These are phyloP conservation scores for Rhinophrynus dorsalis DNA, from an alignment of 2,797 vertebrate genomes.

Conservation along the genomic window DNA sequence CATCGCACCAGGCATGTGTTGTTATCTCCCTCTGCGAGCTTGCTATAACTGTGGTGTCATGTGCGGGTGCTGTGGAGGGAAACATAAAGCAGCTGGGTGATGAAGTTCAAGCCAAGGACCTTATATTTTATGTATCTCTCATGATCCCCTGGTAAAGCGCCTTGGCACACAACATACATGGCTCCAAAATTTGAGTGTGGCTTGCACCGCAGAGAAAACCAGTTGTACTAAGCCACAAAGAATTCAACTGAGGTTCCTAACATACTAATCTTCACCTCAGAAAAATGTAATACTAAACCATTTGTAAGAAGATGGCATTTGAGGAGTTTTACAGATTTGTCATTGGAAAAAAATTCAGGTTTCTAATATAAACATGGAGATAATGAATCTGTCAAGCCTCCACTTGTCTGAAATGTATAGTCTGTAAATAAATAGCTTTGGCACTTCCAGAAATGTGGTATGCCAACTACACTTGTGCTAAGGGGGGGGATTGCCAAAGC, in stretches of 20 bases:
- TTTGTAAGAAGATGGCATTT: constrained; percentile 71
- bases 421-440: constrained; percentile 46
- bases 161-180: constrained; percentile 58
- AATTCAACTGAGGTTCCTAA: constrained; percentile 64
- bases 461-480: constrained; percentile 5
- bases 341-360: constrained; percentile 6
- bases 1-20: constrained; percentile 96
- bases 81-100: constrained; percentile 92
- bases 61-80: constrained; percentile 93
- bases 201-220: constrained; percentile 55
- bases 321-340: not conserved
- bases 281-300: constrained; percentile 68
- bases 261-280: constrained; percentile 61
- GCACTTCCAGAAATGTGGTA: constrained; percentile 49
- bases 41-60: constrained; percentile 90
- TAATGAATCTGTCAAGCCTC: constrained; percentile 57
- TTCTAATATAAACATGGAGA: constrained; percentile 43
- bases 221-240: constrained; percentile 51
- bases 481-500: not conserved
- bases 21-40: constrained; percentile 91
- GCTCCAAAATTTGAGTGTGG: constrained; percentile 60
- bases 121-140: constrained; percentile 56
- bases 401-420: constrained; percentile 57
- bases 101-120: constrained; percentile 44
- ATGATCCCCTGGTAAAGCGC: constrained; percentile 63